Base-by-base conservation (phyloP, 2,888 invertebrate genomes). In the Andrena minutula region DNA sequence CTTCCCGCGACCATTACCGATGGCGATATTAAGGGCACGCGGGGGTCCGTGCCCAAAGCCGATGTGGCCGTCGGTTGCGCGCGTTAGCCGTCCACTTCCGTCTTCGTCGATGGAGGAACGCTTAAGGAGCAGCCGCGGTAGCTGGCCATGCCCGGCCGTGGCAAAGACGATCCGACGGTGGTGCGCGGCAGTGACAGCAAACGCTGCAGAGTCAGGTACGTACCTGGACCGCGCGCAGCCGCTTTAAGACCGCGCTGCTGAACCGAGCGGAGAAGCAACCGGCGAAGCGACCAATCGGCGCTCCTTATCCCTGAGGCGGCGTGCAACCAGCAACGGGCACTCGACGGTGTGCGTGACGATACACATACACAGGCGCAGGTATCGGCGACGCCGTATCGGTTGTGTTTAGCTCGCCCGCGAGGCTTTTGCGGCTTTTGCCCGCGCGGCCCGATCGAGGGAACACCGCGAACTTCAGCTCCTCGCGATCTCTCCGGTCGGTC, bases 391-490 rank as follows among this genome's bases (percentile, higher is more conserved):
- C 60, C 23, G 64, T 64, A 61, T 77, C 78, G 78, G 65, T 68
- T 73, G 63, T 61, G 63, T 61, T 70, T 41, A 60, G 26, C 35
- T 58, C 20, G 30, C 23, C 56, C 51, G 77, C 35, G 77, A 49
- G 30, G 51, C 61, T 60, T 77, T 79, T 76, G 79, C 65, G 75
- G 64, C 75, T 79, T 79, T 79, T 68, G 79, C 81, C 23, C 69
- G 70, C 80, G 79, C 71, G 64, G 75, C 73, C 56, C 65, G 78
- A 66, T 75, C 79, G 83, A 73, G 70, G 64, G 82, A 83, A 79
- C 83, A 75, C 80, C 77, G 75, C 78, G 78, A 75, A 75, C 85
- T 82, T 83, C 73, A 64, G 68, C 75, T 85, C 70, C 69, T 77
- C 79, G 77, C 74, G 84, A 79, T 81, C 79, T 77, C 81, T 12